phyloP scores from a whole-genome alignment of 92 coral and sea anemone species.

The Epizoanthus fatuus region DNA sequence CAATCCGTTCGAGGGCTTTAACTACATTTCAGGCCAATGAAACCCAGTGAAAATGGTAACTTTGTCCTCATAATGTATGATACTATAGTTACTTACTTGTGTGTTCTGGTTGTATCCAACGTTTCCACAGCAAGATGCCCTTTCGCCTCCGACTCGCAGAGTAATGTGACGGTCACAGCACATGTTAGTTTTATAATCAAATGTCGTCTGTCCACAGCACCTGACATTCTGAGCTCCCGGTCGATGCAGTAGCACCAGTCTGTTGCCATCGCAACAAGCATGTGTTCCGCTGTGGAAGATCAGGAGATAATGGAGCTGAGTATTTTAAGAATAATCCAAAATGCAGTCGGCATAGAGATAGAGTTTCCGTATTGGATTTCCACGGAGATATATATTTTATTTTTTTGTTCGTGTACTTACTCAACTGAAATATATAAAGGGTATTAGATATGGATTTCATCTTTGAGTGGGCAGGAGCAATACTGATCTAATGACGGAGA shows the following conservation, averaged over 20 bases:
- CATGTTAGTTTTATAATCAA: conserved; percentile 13
- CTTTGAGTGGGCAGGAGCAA: too few relatives aligned
- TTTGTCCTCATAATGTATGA: background rate
- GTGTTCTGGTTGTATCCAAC: conserved; percentile 26
- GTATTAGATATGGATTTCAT: too few relatives aligned
- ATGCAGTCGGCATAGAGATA: too few relatives aligned
- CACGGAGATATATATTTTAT: too few relatives aligned
- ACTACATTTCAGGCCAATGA: too few relatives aligned
- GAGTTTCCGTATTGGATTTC: too few relatives aligned
- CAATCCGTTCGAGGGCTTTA: too few relatives aligned
- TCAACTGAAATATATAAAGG: too few relatives aligned
- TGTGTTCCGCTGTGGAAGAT: background rate
- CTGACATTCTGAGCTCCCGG: conserved; percentile 22
- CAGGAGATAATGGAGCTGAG: background rate
- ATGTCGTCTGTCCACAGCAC: conserved; percentile 36
- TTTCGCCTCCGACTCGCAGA: background rate
- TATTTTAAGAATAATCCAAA: background rate
- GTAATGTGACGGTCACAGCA: background rate
- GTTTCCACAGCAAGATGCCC: conserved; percentile 5
- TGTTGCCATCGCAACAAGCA: conserved; percentile 31
- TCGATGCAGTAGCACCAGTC: background rate
- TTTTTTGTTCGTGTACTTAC: too few relatives aligned
- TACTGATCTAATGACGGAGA: too few relatives aligned
- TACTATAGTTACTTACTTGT: conserved; percentile 14
- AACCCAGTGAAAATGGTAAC: background rate